A percentile compares a stretch with the other conserved stretches of the same genome.
Conservation (phyloP, 2,797 vertebrate genomes). For the Pangasius krempfi region DNA sequence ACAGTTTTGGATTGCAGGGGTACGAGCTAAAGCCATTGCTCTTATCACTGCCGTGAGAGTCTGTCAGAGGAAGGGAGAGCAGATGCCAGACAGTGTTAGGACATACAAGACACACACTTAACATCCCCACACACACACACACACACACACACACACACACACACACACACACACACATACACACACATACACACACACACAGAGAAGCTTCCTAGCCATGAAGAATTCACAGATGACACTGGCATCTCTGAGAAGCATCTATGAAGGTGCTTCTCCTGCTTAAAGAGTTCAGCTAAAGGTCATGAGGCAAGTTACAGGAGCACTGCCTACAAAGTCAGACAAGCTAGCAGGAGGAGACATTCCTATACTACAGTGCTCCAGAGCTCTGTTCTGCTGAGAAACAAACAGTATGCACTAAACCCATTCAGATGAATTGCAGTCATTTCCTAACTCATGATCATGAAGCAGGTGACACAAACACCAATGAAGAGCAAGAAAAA, state of each 20-base stretch:
- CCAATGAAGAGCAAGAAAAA: too few relatives aligned
- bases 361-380: background rate
- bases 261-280: background rate
- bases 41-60: conserved; percentile 76
- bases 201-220: background rate
- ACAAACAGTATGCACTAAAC: background rate
- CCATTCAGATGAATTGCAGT: background rate
- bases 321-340: background rate
- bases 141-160: too few relatives aligned
- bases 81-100: conserved; percentile 56
- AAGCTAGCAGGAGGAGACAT: background rate
- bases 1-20: conserved; percentile 70
- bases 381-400: background rate
- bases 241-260: background rate
- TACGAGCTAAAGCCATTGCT: conserved; percentile 75
- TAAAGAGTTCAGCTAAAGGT: background rate
- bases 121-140: conserved; percentile 12
- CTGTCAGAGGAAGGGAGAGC: conserved; percentile 69
- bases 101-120: conserved; percentile 6
- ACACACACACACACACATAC: conserved; percentile 16
- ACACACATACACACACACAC: background rate
- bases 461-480: background rate
- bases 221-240: background rate
- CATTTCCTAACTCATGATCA: background rate
- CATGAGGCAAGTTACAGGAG: background rate